Evolutionary conservation across 2,797 vertebrate genomes (phyloP).

Genomic region (Triplophysa bombifrons): DNA sequence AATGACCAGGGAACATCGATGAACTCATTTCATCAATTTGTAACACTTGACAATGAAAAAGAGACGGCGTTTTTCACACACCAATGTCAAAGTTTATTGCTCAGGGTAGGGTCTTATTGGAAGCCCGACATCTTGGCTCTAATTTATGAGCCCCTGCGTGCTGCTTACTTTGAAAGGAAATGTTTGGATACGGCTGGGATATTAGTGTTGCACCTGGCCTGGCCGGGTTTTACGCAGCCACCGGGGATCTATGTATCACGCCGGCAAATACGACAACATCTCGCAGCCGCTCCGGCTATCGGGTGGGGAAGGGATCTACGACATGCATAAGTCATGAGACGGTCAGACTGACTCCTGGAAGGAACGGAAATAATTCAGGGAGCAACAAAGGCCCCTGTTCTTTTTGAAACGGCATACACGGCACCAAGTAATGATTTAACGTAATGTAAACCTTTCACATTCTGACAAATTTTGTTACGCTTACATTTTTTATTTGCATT

Average conservation of each 20-base stretch:
- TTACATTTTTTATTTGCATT: background rate
- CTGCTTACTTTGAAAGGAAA: conserved; percentile 98
- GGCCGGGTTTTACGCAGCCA: conserved; percentile 86
- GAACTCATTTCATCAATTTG: conserved; percentile 96
- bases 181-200: conserved; percentile 97
- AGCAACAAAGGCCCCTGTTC: conserved; percentile 54
- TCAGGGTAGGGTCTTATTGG: conserved; percentile 84
- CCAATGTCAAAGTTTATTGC: conserved; percentile 92
- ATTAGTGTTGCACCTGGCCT: conserved; percentile 96
- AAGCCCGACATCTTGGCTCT: conserved; percentile 89
- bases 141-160: conserved; percentile 96
- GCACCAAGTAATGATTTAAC: conserved; percentile 21
- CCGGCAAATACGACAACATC: conserved; percentile 74
- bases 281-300: conserved; percentile 30
- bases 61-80: conserved; percentile 86
- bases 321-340: conserved; percentile 74
- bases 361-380: conserved; percentile 53
- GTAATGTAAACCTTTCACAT: conserved; percentile 15
- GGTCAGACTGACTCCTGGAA: conserved; percentile 64
- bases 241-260: conserved; percentile 91
- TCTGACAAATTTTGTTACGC: background rate
- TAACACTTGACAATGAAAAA: conserved; percentile 94
- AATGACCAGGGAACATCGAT: conserved; percentile 93
- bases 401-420: conserved; percentile 15
- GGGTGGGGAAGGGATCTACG: conserved; percentile 62